Evolutionary conservation across 2,888 invertebrate species (phyloP).

Genomic region (Hydropsyche betteni): DNA sequence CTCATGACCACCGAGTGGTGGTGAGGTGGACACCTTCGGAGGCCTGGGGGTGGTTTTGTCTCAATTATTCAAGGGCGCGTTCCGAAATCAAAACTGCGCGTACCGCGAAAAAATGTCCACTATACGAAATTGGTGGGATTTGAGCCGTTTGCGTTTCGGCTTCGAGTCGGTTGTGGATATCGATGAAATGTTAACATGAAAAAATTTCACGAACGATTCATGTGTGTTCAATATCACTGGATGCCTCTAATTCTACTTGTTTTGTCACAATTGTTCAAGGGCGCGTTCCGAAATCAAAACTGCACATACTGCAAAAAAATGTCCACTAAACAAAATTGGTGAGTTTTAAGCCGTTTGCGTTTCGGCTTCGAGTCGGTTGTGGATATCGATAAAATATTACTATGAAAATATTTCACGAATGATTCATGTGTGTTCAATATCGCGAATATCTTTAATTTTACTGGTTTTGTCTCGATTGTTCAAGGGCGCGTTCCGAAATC

Average conservation of each 20-base stretch:
- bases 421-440: too few species aligned
- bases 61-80: constrained; percentile 18
- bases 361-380: too few species aligned
- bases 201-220: too few species aligned
- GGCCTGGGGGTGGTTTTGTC: background rate
- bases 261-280: constrained; percentile 13
- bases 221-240: too few species aligned
- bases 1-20: constrained; percentile 21
- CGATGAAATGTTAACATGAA: too few species aligned
- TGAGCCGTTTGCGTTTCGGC: too few species aligned
- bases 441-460: too few species aligned
- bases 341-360: too few species aligned
- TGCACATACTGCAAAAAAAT: background rate
- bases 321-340: constrained; percentile 1
- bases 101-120: constrained; percentile 3
- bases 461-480: constrained; percentile 1
- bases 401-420: too few species aligned
- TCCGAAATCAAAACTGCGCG: constrained; percentile 19
- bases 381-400: too few species aligned
- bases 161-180: too few species aligned
- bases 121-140: background rate
- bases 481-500: constrained; percentile 12
- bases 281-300: constrained; percentile 18
- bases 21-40: background rate
- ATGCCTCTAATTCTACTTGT: too few species aligned